Base-by-base conservation (phyloP, 23 tunicate species). In the Aplidium turbinatum region DNA sequence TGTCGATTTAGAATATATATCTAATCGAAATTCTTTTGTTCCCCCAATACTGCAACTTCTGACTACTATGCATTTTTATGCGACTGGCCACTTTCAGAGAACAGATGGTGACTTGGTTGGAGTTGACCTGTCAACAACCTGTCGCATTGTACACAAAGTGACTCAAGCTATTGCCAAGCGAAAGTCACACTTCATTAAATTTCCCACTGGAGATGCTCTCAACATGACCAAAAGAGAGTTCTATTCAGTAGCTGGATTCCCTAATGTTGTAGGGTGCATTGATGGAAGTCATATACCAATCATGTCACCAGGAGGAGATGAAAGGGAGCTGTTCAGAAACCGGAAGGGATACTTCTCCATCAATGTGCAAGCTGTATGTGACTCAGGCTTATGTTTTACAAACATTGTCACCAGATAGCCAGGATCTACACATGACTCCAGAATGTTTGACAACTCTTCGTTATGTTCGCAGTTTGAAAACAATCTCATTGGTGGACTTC, bases 321-420 rank as follows among this genome's bases (percentile, higher is more conserved):
- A 58, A 11, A 78, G 73, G 18, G 83, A 77, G 2, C 31, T 50
- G 34, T 78, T 22, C 61, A 27, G 75, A 30, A 84, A 54, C 31
- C 6, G 76, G 16, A 84, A 76, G 55, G 82, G 70, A 4, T 84
- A 38, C 57, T 83, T 75, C 42, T 84, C 82, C 47, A 85, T 67
- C 34, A 85, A 78, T 69, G 83, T 77, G 3, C 92, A 85, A 32
- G 87, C 87, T 19, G 72, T 79, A n/a, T 72, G 85, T 63, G 76
- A 79, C 35, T 24, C 85, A 19, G 39, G 72, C 31, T 50, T 68
- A 51, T 51, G 21, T n/a, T 72, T 86, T 54, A 86, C 85, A 5
- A 72, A 79, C 52, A 30, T 78, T 50, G 93, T 86, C n/a, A 22
- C 29, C 35, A 38, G 93, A 3, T 86, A 85, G 93, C 68, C 70